phyloP scores from a whole-genome alignment of 2,797 vertebrate species.

The Neosilurus mollespiculum region DNA sequence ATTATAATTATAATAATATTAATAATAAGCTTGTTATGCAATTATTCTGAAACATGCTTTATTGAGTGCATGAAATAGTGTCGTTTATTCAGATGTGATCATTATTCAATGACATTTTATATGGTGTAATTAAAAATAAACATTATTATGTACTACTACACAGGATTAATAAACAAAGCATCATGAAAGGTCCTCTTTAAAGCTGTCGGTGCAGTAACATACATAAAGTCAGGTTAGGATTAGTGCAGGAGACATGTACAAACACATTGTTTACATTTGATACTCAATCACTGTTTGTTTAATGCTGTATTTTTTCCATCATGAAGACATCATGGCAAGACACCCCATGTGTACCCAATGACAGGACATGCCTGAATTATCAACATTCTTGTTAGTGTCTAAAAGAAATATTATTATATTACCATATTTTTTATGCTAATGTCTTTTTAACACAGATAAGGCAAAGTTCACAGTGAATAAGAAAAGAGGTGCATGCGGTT shows the following conservation, averaged over 20 bases:
- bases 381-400: neutral
- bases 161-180: no score
- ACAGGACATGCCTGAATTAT: neutral
- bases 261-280: neutral
- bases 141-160: neutral
- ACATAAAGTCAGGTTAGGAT: neutral
- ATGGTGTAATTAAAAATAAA: neutral
- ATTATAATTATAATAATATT: neutral
- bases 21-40: neutral
- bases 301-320: no score
- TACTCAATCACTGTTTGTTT: neutral
- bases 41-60: neutral
- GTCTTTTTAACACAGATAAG: neutral
- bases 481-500: no score
- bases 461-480: neutral
- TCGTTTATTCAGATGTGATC: slow-evolving; percentile 3
- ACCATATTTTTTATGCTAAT: neutral
- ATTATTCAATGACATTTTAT: neutral
- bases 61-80: no score
- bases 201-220: neutral
- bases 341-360: neutral
- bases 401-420: neutral
- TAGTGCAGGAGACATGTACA: neutral
- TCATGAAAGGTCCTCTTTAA: neutral
- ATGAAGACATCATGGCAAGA: neutral